Evolutionary conservation across 2,113 vertebrate species (phyloP).

Genomic region (Loxodonta africana): DNA sequence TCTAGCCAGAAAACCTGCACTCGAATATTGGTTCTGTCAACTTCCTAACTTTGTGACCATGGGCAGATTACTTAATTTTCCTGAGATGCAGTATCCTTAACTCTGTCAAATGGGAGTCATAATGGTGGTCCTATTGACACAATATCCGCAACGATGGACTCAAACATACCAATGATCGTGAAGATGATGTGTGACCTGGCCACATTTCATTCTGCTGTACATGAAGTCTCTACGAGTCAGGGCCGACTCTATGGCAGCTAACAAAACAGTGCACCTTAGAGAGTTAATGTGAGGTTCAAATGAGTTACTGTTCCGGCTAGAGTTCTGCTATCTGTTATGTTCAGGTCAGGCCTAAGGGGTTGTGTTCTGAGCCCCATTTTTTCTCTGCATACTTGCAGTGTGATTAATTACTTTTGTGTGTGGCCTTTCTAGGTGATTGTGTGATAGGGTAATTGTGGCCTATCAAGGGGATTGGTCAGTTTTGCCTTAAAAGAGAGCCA

Average conservation of each 20-base stretch:
- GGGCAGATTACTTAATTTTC: neutral
- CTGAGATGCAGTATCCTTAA: neutral
- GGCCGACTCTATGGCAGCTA: too few relatives aligned
- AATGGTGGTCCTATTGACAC: neutral
- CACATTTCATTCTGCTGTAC: neutral
- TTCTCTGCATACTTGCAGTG: neutral
- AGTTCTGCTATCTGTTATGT: neutral
- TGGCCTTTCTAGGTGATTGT: too few relatives aligned
- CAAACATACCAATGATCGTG: neutral
- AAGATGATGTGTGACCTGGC: neutral
- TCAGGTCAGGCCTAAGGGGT: neutral
- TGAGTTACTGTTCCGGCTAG: neutral
- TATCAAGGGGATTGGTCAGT: too few relatives aligned
- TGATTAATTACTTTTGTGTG: too few relatives aligned
- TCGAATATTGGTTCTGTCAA: neutral
- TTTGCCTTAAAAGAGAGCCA: too few relatives aligned
- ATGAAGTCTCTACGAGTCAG: neutral
- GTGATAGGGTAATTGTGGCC: too few relatives aligned
- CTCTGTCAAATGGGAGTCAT: neutral
- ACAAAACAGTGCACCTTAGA: neutral
- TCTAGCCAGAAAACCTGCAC: neutral
- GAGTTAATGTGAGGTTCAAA: neutral
- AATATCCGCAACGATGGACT: neutral
- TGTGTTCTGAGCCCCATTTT: neutral
- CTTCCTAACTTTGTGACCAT: conserved; percentile 1